These are phyloP conservation scores for Tichodroma muraria DNA, from an alignment of 2,113 vertebrate species.

Conservation along the genomic window DNA sequence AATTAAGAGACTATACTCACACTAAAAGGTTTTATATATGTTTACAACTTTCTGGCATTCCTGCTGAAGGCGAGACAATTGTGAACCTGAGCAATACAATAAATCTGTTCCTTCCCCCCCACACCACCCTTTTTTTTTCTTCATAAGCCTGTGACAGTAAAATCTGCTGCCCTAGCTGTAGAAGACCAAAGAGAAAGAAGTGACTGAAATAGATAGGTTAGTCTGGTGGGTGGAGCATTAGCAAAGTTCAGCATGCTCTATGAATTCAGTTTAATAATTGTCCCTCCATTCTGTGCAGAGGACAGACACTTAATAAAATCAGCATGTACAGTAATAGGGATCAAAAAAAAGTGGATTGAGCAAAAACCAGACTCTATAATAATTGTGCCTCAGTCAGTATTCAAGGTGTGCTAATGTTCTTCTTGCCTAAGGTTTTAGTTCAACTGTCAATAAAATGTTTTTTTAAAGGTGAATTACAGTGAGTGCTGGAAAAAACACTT, in stretches of 20 bases:
- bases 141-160: neutral
- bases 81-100: neutral
- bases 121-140: accelerated
- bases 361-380: neutral
- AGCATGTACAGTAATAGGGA: neutral
- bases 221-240: neutral
- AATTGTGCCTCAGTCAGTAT: neutral
- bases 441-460: neutral
- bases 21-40: neutral
- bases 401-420: neutral
- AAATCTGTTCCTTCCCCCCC: accelerated
- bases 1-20: constrained; percentile 29
- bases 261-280: neutral
- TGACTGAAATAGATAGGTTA: neutral
- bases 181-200: neutral
- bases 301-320: neutral
- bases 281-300: neutral
- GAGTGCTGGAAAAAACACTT: neutral
- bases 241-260: neutral
- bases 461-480: neutral
- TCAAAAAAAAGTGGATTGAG: neutral
- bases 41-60: constrained; percentile 5
- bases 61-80: neutral
- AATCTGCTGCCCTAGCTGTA: neutral
- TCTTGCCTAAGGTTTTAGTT: neutral